Evolutionary conservation across 1,140 invertebrate genomes (phyloP).

Genomic region (Drosophila ananassae): DNA sequence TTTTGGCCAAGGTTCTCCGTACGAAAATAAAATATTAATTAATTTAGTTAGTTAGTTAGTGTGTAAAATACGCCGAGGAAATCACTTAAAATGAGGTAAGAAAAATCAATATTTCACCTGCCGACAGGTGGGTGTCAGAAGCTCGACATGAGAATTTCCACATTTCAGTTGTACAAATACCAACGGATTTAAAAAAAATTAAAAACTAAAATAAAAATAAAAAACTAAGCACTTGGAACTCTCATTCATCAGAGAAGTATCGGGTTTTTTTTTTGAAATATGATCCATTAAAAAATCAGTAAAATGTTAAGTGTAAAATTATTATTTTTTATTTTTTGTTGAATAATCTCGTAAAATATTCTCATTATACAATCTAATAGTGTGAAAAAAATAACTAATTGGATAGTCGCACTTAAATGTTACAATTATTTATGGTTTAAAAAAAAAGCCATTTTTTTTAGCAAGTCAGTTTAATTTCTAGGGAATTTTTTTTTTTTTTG

Average conservation of each 20-base stretch:
- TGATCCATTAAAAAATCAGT: neutral
- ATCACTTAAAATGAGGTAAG: conserved; percentile 40
- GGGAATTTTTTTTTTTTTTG: too few species aligned
- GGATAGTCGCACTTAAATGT: neutral
- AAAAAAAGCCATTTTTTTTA: neutral
- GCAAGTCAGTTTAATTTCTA: conserved; percentile 5
- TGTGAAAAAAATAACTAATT: neutral
- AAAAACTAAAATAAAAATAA: neutral
- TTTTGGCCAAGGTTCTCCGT: conserved; percentile 19
- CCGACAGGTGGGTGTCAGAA: neutral
- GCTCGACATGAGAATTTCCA: neutral
- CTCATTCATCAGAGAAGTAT: neutral
- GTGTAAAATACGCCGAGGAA: neutral
- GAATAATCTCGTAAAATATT: neutral
- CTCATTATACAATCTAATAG: neutral
- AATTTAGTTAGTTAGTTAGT: neutral
- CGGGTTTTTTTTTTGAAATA: neutral
- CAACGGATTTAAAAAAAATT: neutral
- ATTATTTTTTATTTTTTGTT: neutral
- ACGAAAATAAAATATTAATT: neutral
- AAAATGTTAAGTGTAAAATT: neutral
- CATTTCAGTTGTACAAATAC: conserved; percentile 22
- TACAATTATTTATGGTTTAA: neutral
- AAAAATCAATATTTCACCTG: conserved; percentile 2
- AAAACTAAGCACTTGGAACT: neutral